A percentile compares a stretch with the other conserved stretches of the same genome.
Evolutionary conservation across 1,140 invertebrate genomes (phyloP).

Genomic region (Cotesia typhae): DNA sequence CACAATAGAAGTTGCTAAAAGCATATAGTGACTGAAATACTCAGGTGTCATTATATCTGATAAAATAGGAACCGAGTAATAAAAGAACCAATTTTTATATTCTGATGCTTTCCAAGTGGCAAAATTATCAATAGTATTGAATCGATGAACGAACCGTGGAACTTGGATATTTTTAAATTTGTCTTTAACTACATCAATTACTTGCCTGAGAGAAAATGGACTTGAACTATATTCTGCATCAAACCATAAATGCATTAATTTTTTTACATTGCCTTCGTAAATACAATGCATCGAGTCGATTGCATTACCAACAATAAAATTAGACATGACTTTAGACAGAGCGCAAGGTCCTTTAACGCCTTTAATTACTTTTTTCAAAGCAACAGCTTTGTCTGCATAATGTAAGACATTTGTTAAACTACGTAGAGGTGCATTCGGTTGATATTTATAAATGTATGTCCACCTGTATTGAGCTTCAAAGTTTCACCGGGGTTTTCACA

Average conservation of each 20-base stretch:
- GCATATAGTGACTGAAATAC: conserved; percentile 34
- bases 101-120: conserved; percentile 35
- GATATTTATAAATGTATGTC: neutral
- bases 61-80: conserved; percentile 35
- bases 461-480: conserved; percentile 10
- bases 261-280: conserved; percentile 9
- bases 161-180: too few species aligned
- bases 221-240: neutral
- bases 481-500: conserved; percentile 29
- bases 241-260: conserved; percentile 25
- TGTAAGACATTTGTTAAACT: too few species aligned
- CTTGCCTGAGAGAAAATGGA: conserved; percentile 17
- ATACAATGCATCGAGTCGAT: conserved; percentile 32
- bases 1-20: conserved; percentile 29
- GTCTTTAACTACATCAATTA: neutral
- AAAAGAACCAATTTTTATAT: conserved; percentile 33
- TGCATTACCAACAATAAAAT: conserved; percentile 17
- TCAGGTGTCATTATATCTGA: conserved; percentile 24
- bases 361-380: too few species aligned
- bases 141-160: too few species aligned
- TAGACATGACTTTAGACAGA: conserved; percentile 3
- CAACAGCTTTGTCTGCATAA: too few species aligned
- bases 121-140: conserved; percentile 5
- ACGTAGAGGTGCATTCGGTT: too few species aligned
- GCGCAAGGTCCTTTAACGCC: conserved; percentile 12